These are phyloP conservation scores for Prochilodus magdalenae DNA, from an alignment of 2,113 vertebrate genomes.

Conservation along the genomic window DNA sequence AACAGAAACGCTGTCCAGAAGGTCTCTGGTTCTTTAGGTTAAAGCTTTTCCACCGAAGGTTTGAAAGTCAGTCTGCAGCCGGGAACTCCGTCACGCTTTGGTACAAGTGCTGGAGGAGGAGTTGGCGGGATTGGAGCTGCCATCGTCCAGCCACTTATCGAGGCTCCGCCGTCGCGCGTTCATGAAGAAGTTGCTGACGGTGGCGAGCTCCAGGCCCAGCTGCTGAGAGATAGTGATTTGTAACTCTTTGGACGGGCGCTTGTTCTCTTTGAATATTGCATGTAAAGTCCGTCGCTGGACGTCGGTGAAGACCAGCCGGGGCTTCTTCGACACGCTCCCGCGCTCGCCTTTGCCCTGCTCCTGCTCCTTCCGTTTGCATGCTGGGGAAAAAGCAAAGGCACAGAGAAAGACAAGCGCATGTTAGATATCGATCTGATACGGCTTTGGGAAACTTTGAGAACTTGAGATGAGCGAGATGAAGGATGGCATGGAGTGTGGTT, in stretches of 20 bases:
- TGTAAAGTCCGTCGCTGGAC: constrained; percentile 98
- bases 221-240: constrained; percentile 99
- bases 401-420: constrained; percentile 36
- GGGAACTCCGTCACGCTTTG: constrained; percentile 94
- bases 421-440: neutral
- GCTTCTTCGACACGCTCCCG: constrained; percentile 92
- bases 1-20: constrained; percentile 86
- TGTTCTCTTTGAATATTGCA: constrained; percentile 99
- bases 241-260: constrained; percentile 98
- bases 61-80: constrained; percentile 74
- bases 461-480: neutral
- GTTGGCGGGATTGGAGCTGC: constrained; percentile 85
- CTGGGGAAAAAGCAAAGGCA: constrained; percentile 70
- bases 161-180: constrained; percentile 96
- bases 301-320: constrained; percentile 97
- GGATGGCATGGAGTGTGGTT: neutral
- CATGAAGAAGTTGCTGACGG: constrained; percentile 99
- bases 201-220: constrained; percentile 96
- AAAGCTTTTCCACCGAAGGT: constrained; percentile 89
- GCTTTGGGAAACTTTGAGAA: neutral
- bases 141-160: constrained; percentile 98
- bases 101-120: constrained; percentile 93
- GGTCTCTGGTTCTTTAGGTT: constrained; percentile 83
- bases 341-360: constrained; percentile 90
- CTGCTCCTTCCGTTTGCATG: constrained; percentile 98